A percentile compares a stretch with the other conserved stretches of the same genome.
Evolutionary conservation across 2,888 invertebrate genomes (phyloP).

Genomic region (Trichogramma dendrolimi): DNA sequence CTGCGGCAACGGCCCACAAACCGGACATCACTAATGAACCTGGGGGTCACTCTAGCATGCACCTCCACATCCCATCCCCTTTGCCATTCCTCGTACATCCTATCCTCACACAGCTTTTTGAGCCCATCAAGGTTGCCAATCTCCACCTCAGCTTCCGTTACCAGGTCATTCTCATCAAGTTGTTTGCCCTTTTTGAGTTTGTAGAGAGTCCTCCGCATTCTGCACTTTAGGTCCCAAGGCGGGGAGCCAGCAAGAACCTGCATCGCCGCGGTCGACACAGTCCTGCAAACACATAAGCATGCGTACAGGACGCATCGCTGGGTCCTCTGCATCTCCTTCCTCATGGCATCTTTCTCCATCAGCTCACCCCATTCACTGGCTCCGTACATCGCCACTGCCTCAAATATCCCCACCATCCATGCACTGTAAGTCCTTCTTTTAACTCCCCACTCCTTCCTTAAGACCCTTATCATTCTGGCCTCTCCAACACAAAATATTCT

Average conservation of each 20-base stretch:
- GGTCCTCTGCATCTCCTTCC: constrained; percentile 3
- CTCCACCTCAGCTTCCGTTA: too few relatives aligned
- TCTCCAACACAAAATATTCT: too few relatives aligned
- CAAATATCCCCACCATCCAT: too few relatives aligned
- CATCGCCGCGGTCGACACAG: constrained; percentile 25
- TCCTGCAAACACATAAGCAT: constrained; percentile 24
- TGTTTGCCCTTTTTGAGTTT: not conserved
- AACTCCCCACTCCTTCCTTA: too few relatives aligned
- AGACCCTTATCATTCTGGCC: too few relatives aligned
- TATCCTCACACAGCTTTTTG: too few relatives aligned
- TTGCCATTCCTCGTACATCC: too few relatives aligned
- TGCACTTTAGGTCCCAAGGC: constrained; percentile 24
- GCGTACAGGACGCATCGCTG: constrained; percentile 22
- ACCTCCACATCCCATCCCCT: constrained; percentile 10
- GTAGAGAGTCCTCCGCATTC: constrained; percentile 3
- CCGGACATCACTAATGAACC: constrained; percentile 12
- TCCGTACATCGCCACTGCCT: not conserved
- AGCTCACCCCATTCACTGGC: not conserved
- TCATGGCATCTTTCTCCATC: not conserved
- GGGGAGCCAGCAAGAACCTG: constrained; percentile 22
- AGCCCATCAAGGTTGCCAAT: too few relatives aligned
- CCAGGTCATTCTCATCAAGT: too few relatives aligned
- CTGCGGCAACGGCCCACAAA: not conserved
- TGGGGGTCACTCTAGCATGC: constrained; percentile 12
- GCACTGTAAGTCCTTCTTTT: too few relatives aligned